Evolutionary conservation across 1,140 invertebrate species (phyloP).

Genomic region (Sarcophaga peregrina): DNA sequence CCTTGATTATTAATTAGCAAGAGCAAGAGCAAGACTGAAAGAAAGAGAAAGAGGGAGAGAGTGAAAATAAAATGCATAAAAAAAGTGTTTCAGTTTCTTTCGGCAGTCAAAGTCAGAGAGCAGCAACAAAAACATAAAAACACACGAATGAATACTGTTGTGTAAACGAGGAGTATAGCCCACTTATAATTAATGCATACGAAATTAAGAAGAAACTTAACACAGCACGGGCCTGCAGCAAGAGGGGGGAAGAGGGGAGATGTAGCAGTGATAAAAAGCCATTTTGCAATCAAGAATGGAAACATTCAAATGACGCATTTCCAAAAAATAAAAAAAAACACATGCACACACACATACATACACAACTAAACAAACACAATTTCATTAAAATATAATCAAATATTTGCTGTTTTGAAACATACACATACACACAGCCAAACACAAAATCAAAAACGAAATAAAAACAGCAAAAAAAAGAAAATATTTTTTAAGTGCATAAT

Average conservation of each 20-base stretch:
- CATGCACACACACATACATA: too few relatives aligned
- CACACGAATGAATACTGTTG: background rate
- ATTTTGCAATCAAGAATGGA: background rate
- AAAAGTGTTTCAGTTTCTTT: background rate
- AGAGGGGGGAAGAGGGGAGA: too few relatives aligned
- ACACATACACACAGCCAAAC: too few relatives aligned
- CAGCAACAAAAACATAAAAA: background rate
- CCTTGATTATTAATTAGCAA: constrained; percentile 4
- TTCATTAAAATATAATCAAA: background rate
- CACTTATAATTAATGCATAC: background rate
- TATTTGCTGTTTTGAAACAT: background rate
- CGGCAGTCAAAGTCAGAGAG: background rate
- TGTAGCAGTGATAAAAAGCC: background rate
- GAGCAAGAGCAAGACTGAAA: too few relatives aligned
- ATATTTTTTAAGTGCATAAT: background rate
- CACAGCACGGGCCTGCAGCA: background rate
- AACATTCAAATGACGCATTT: constrained; percentile 10
- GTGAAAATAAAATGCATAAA: background rate
- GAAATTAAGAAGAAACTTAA: background rate
- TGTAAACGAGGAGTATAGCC: too few relatives aligned
- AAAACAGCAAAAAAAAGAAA: background rate
- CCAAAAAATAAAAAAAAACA: too few relatives aligned
- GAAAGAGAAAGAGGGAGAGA: too few relatives aligned
- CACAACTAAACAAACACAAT: too few relatives aligned
- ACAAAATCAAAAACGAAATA: background rate